phyloP scores from a whole-genome alignment of 2,113 vertebrate genomes.

The Spea multiplicata region DNA sequence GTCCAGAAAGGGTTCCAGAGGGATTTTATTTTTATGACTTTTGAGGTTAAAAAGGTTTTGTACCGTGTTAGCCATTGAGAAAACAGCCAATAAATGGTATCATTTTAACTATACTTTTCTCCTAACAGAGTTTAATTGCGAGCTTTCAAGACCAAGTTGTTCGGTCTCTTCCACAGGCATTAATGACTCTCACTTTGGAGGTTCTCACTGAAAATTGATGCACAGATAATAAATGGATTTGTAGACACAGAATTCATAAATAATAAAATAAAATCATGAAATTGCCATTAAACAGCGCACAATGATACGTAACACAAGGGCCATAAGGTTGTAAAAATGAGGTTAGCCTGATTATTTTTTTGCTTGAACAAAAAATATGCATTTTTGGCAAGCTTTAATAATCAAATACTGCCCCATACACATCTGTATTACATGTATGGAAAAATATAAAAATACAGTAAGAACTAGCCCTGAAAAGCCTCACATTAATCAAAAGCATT shows the following conservation, averaged over 20 bases:
- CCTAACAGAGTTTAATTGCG: too few species aligned
- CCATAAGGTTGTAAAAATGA: neutral
- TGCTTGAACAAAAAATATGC: constrained; percentile 24
- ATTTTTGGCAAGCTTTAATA: constrained; percentile 24
- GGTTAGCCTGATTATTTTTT: neutral
- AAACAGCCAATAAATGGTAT: too few species aligned
- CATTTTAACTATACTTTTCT: too few species aligned
- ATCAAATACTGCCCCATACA: constrained; percentile 24
- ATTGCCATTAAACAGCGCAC: neutral
- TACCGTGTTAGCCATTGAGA: too few species aligned
- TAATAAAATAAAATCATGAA: neutral
- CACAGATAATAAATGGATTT: too few species aligned
- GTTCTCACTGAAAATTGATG: too few species aligned
- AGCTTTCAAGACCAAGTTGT: too few species aligned
- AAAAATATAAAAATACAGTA: constrained; percentile 4
- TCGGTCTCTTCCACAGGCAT: too few species aligned
- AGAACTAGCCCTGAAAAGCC: constrained; percentile 52
- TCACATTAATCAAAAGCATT: constrained; percentile 47
- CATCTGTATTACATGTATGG: constrained; percentile 37
- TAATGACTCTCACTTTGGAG: too few species aligned
- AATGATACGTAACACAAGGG: neutral
- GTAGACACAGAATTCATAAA: neutral
- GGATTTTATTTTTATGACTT: too few species aligned
- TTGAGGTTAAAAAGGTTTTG: too few species aligned
- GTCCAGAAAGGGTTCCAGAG: too few species aligned